phyloP scores from a whole-genome alignment of 2,113 vertebrate species.

The Aegypius monachus region DNA sequence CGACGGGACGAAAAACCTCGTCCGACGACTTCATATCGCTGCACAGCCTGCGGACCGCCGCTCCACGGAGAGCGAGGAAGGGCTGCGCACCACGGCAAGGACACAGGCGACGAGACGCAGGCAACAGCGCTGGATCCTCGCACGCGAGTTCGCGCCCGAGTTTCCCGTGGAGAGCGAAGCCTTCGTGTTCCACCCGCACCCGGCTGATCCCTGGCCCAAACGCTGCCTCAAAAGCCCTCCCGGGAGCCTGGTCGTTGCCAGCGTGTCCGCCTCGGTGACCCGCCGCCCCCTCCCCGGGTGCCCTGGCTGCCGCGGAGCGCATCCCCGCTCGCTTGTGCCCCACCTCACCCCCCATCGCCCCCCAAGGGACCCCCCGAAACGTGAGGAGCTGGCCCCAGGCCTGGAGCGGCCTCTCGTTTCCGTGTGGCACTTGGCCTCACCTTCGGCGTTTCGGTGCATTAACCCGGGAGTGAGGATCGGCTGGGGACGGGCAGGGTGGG shows the following conservation, averaged over 20 bases:
- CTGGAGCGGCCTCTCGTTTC: background rate
- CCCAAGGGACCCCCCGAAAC: background rate
- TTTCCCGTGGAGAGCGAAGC: background rate
- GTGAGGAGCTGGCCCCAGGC: background rate
- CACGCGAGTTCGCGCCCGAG: background rate
- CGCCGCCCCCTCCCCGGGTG: fast-evolving
- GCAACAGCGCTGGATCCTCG: background rate
- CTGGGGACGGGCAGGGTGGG: background rate
- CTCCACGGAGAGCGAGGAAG: background rate
- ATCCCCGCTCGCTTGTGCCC: background rate
- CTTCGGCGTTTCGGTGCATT: background rate
- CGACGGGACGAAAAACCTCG: background rate
- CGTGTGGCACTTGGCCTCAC: background rate
- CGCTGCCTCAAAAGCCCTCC: background rate
- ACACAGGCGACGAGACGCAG: too few relatives aligned
- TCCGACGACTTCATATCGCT: fast-evolving
- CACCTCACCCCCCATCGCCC: fast-evolving
- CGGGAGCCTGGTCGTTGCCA: background rate
- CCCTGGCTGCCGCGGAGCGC: background rate
- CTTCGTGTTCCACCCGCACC: background rate
- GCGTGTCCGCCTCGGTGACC: background rate
- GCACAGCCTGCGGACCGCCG: too few relatives aligned
- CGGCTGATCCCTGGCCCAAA: background rate
- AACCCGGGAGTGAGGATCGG: background rate
- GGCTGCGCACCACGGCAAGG: background rate